phyloP scores from a whole-genome alignment of 2,888 invertebrate species.

The Deilephila porcellus region DNA sequence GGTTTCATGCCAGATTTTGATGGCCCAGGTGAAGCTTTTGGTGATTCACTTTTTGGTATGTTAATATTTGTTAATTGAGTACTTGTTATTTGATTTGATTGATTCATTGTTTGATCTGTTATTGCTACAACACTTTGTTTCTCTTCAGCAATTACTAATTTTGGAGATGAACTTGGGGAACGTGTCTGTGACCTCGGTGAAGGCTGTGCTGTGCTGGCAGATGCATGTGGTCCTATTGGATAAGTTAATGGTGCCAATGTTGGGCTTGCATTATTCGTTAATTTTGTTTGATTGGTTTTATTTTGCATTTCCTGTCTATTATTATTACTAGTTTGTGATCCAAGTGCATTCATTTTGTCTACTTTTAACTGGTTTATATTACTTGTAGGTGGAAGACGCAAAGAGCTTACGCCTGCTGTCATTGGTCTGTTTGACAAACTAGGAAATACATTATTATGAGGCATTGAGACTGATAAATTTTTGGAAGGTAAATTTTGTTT shows the following conservation, averaged over 20 bases:
- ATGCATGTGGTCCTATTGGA: conserved; percentile 59
- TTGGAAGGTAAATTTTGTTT: conserved; percentile 76
- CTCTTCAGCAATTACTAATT: conserved; percentile 81
- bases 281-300: conserved; percentile 62
- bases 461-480: conserved; percentile 57
- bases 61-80: conserved; percentile 67
- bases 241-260: conserved; percentile 61
- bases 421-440: conserved; percentile 61
- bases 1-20: conserved; percentile 68
- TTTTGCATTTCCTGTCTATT: conserved; percentile 62
- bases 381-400: conserved; percentile 68
- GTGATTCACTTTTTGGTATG: conserved; percentile 62
- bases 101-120: conserved; percentile 66
- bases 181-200: conserved; percentile 77
- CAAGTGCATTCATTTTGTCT: conserved; percentile 61
- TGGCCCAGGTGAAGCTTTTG: conserved; percentile 66
- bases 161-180: conserved; percentile 82
- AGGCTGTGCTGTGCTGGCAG: conserved; percentile 63
- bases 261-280: conserved; percentile 53
- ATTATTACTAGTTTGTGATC: conserved; percentile 50
- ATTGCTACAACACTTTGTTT: conserved; percentile 65
- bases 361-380: conserved; percentile 67
- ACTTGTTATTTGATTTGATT: conserved; percentile 76
- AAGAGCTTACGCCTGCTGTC: conserved; percentile 55
- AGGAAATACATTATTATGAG: conserved; percentile 67